Evolutionary conservation across 2,113 vertebrate species (phyloP), one percentile per base, ranked within the genome.

Genomic region (Geothlypis trichas): DNA sequence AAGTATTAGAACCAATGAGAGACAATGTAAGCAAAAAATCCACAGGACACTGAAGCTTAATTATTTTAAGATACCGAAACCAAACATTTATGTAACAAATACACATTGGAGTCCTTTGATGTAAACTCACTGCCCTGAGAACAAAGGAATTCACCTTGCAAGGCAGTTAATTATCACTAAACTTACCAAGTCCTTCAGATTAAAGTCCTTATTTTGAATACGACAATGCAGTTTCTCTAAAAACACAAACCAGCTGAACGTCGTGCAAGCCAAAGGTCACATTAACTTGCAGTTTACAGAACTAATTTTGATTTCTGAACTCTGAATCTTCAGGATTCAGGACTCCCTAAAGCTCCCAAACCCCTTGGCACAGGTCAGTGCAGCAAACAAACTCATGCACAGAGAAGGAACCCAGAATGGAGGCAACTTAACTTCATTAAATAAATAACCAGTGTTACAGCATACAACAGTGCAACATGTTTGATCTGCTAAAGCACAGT

Each of bases 131-230:
- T 77, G n/a, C 13, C 16, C 30, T 22, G 27, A 83, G n/a, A 69
- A 52, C 49, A 73, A 49, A 74, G n/a, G 23, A 71, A 88, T 86
- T 83, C 62, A 59, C 41, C 49, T 61, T 54, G 41, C 55, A 90
- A 90, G 61, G 30, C 26, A 93, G 47, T 85, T 77, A 85, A 85
- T 90, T 61, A 83, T 73, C 78, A 83, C 63, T 37, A 52, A 28
- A 44, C 9, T 89, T 52, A 74, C 65, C 24, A 87, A 59, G 3
- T 41, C 69, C 62, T 87, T 52, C 77, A 72, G 78, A 81, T 49
- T 94, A 28, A 90, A 84, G 49, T 90, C 49, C 78, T 79, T 72
- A 35, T 42, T 84, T 93, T 47, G 77, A 84, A 73, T 77, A 66
- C 46, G 52, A 17, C 41, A 65, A 72, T 8, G 17, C 39, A 14